These are phyloP conservation scores for Zalophus californianus DNA, from an alignment of 2,797 vertebrate species.

Conservation along the genomic window DNA sequence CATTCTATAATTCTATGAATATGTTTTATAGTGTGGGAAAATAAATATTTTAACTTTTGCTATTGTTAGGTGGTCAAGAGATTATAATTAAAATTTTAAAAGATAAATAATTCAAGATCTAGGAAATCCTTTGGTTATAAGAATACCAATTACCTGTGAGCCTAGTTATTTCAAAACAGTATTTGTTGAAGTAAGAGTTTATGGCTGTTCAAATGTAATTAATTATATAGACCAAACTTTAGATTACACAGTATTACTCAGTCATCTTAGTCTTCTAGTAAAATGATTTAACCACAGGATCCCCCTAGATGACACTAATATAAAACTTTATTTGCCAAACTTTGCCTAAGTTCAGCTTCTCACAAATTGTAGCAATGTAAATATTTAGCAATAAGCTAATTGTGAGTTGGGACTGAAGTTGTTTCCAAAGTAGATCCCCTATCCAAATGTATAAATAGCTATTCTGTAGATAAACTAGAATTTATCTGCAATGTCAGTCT, in stretches of 20 bases:
- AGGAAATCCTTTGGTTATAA: slow-evolving; percentile 5
- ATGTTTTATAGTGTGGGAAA: background rate
- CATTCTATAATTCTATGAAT: slow-evolving; percentile 12
- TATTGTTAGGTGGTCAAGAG: slow-evolving; percentile 2
- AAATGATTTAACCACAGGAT: slow-evolving; percentile 2
- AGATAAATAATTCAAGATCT: slow-evolving; percentile 7
- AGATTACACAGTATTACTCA: background rate
- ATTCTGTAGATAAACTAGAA: slow-evolving; percentile 19
- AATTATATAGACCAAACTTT: slow-evolving; percentile 28
- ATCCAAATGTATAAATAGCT: background rate
- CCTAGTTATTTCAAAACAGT: slow-evolving; percentile 34
- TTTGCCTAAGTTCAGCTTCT: slow-evolving; percentile 34
- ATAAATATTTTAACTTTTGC: slow-evolving; percentile 14
- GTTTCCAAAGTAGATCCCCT: background rate
- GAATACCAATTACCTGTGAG: slow-evolving; percentile 1
- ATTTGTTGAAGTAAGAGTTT: slow-evolving; percentile 1
- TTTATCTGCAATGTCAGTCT: background rate
- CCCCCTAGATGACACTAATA: background rate
- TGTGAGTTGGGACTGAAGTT: slow-evolving; percentile 1
- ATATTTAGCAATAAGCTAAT: slow-evolving; percentile 51
- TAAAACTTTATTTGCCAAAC: slow-evolving; percentile 48
- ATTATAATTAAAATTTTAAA: slow-evolving; percentile 58
- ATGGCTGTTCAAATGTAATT: background rate
- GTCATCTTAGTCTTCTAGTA: slow-evolving; percentile 8
- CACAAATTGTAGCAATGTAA: background rate